Base-by-base conservation (phyloP, 2,888 invertebrate species). In the Plusia festucae region DNA sequence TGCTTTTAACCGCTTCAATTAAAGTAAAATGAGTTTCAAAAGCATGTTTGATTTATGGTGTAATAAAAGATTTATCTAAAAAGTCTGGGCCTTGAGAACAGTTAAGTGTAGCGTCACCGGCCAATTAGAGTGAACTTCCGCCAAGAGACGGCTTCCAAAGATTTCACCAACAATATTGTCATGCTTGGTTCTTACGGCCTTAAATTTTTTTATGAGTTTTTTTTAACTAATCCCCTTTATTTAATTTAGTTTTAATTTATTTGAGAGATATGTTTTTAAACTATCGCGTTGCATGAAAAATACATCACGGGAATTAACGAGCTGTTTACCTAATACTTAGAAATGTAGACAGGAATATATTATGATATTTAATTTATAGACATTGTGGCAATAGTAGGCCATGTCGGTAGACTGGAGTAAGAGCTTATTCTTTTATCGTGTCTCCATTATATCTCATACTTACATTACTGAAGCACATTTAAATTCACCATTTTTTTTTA, bases 81-180 rank as follows among this genome's bases (percentile, higher is more conserved):
- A 30, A 30, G 30, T 24, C 46, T 18, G 18, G 34, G 9, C 51
- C 54, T 61, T 58, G 67, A 49, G 54, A 27, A 40, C 55, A 34
- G 60, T 51, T 61, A 61, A 60, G 58, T 34, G 20, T 46, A n/a
- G 13, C 49, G 24, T 59, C 24, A 32, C 0, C n/a, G 30, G 59
- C 16, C 24, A 71, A 55, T 72, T 49, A 55, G 58, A 32, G 46
- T 58, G 55, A 55, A 58, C 40, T 72, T 71, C 71, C 73, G 73
- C 34, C 59, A 57, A 44, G 54, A 52, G 24, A 55, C 18, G 30
- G 30, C n/a, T 44, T 18, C 46, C 27, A 24, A 32, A 61, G 32
- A 68, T 68, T 62, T 66, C 57, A 40, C 34, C 27, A 51, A 24
- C 20, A n/a, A 51, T 56, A 46, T 46, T 57, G 27, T 46, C 22